Conservation (phyloP, 2,113 vertebrate species). For the Dromaius novaehollandiae region DNA sequence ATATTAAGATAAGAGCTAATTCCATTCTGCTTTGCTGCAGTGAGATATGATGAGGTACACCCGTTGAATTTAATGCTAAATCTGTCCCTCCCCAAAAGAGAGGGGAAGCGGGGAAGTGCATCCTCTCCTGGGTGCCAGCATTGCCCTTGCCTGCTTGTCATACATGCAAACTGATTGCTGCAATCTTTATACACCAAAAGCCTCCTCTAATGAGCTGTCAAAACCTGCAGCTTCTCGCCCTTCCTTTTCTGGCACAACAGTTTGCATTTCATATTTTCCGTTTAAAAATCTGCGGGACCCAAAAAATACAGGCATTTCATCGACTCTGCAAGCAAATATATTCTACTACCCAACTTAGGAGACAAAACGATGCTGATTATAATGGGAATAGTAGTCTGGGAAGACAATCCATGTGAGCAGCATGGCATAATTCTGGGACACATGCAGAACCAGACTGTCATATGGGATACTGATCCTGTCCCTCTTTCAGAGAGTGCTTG, state of each 20-base stretch:
- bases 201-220: background rate
- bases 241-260: background rate
- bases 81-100: background rate
- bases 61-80: fast-evolving
- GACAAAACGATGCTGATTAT: background rate
- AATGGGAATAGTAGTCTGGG: fast-evolving
- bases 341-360: background rate
- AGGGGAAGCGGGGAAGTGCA: background rate
- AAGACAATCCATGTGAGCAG: background rate
- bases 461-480: fast-evolving
- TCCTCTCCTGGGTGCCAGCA: background rate
- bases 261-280: background rate
- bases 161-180: background rate
- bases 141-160: background rate
- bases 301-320: background rate
- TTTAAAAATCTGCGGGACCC: background rate
- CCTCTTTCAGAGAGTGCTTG: background rate
- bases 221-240: background rate
- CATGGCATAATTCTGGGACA: background rate
- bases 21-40: background rate
- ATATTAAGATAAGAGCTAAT: background rate
- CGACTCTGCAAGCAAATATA: background rate
- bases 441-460: background rate
- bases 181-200: background rate
- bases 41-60: background rate